phyloP scores from a whole-genome alignment of 2,113 vertebrate genomes.

The Irena cyanogastra region DNA sequence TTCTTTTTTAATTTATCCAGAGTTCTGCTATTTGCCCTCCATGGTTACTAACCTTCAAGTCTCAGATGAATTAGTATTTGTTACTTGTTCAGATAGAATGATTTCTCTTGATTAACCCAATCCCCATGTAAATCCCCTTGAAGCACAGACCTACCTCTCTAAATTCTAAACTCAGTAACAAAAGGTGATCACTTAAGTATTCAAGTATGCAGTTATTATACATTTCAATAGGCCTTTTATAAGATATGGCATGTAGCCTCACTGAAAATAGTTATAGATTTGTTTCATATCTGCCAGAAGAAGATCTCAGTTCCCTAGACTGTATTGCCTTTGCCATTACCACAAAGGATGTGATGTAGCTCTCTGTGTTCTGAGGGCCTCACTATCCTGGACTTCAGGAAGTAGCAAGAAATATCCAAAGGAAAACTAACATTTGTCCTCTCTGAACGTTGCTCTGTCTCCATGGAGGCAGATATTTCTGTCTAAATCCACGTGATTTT shows the following conservation, averaged over 20 bases:
- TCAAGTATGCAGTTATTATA: neutral
- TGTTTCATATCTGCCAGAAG: neutral
- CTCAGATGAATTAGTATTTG: neutral
- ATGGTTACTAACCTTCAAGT: neutral
- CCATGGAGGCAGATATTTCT: conserved; percentile 63
- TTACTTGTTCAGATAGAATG: neutral
- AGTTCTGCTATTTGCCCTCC: neutral
- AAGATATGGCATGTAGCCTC: neutral
- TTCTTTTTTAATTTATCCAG: neutral
- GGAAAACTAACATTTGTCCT: conserved; percentile 27
- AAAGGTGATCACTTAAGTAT: neutral
- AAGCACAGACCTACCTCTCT: neutral
- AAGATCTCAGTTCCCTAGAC: neutral
- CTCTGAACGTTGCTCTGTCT: neutral
- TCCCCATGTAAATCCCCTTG: neutral
- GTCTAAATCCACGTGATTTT: conserved; percentile 21
- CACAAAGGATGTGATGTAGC: neutral
- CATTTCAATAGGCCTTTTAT: neutral
- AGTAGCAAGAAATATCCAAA: neutral
- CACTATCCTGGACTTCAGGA: neutral
- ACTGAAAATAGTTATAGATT: neutral
- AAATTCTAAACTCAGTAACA: neutral
- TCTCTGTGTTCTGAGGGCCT: neutral
- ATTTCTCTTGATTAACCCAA: neutral
- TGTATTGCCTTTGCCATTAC: neutral